Conservation (phyloP, 2,797 vertebrate species). For the Lacerta agilis region DNA sequence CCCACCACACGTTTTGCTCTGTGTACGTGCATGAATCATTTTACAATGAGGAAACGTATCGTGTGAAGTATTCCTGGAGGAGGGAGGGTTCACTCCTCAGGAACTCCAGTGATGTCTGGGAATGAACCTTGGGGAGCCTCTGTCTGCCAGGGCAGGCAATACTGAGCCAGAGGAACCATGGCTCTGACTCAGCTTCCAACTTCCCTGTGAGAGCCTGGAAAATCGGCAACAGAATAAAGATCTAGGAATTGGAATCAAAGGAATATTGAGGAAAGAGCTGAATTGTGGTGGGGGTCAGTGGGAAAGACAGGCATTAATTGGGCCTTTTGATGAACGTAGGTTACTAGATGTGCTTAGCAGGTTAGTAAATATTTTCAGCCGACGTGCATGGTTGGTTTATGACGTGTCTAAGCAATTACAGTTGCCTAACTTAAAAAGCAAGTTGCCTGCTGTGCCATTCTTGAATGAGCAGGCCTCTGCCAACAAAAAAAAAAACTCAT, state of each 20-base stretch:
- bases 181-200: too few species aligned
- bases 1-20: too few species aligned
- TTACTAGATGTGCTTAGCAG: neutral
- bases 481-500: constrained; percentile 32
- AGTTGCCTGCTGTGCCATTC: fast-evolving
- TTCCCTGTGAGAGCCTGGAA: too few species aligned
- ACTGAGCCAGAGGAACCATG: too few species aligned
- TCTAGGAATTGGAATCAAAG: neutral
- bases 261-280: neutral
- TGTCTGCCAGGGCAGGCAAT: too few species aligned
- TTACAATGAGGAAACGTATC: neutral
- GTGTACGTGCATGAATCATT: too few species aligned
- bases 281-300: neutral
- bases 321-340: neutral
- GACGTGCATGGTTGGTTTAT: neutral
- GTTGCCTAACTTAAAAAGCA: neutral
- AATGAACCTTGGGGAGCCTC: too few species aligned
- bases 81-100: too few species aligned
- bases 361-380: neutral
- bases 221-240: neutral
- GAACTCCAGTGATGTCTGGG: too few species aligned
- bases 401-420: constrained; percentile 1
- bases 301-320: neutral
- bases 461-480: neutral
- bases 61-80: too few species aligned